Percentiles rank a stretch among this genome's conserved stretches.
Evolutionary conservation across 2,888 invertebrate species (phyloP).

Genomic region (Parasteatoda lunata): DNA sequence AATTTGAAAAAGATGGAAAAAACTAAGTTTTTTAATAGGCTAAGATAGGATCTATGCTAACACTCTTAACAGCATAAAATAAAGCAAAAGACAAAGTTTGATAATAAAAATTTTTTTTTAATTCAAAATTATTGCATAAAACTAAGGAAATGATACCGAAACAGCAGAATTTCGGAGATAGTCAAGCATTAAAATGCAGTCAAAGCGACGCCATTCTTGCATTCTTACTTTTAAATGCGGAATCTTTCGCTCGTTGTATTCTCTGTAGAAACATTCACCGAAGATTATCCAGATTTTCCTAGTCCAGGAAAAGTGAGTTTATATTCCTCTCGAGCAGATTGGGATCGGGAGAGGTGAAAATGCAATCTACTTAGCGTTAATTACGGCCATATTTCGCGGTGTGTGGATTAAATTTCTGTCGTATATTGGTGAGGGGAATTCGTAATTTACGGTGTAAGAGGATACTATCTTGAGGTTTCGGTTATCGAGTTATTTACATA

Average conservation of each 20-base stretch:
- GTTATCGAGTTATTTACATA: conserved; percentile 61
- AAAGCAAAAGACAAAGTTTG: no score
- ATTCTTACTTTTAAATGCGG: neutral
- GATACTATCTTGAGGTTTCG: conserved; percentile 57
- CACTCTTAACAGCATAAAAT: no score
- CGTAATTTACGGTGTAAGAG: conserved; percentile 41
- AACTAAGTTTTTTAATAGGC: no score
- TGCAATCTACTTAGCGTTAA: conserved; percentile 56
- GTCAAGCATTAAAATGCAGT: neutral
- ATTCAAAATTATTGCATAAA: neutral
- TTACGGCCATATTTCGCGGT: conserved; percentile 54
- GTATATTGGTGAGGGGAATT: conserved; percentile 25
- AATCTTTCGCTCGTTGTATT: neutral
- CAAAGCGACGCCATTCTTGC: neutral
- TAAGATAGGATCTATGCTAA: no score
- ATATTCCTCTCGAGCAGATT: neutral
- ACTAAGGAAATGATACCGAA: neutral
- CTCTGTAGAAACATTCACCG: neutral
- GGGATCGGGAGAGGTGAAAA: conserved; percentile 35
- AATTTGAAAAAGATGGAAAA: no score
- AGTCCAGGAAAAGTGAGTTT: neutral
- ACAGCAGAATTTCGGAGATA: neutral
- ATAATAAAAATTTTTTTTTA: no score
- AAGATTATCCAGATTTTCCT: neutral
- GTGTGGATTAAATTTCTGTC: conserved; percentile 58